These are phyloP conservation scores for Rhorus exstirpatorius DNA, from an alignment of 2,888 invertebrate genomes.

Conservation along the genomic window DNA sequence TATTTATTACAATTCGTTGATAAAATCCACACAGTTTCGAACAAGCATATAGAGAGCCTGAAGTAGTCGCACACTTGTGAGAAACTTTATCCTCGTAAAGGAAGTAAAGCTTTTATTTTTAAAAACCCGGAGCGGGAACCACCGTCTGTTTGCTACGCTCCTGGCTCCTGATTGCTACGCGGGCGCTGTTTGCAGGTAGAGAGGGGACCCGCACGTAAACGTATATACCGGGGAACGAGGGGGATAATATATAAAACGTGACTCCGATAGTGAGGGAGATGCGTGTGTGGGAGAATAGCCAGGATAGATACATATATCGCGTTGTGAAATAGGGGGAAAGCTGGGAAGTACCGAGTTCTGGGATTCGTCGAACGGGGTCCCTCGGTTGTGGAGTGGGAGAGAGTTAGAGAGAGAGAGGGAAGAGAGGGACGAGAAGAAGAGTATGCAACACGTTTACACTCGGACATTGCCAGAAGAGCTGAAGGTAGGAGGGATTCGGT, in stretches of 20 bases:
- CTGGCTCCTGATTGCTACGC: constrained; percentile 56
- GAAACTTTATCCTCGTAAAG: no score
- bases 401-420: constrained; percentile 45
- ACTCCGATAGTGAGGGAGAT: constrained; percentile 30
- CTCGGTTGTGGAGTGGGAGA: background rate
- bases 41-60: no score
- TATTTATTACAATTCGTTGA: no score
- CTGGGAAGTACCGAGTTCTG: constrained; percentile 55
- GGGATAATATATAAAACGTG: constrained; percentile 26
- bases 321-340: constrained; percentile 28
- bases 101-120: no score
- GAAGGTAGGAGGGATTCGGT: constrained; percentile 44
- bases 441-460: constrained; percentile 59
- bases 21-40: no score
- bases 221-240: constrained; percentile 55
- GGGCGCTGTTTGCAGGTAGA: constrained; percentile 64
- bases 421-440: constrained; percentile 43
- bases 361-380: constrained; percentile 57
- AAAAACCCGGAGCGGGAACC: no score
- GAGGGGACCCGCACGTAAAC: constrained; percentile 57
- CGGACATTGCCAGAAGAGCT: constrained; percentile 49
- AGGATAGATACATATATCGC: constrained; percentile 30
- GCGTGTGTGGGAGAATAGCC: constrained; percentile 76
- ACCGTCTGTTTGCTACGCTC: constrained; percentile 6
- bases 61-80: no score